Evolutionary conservation across 2,888 invertebrate genomes (phyloP).

Genomic region (Drosophila prolongata): DNA sequence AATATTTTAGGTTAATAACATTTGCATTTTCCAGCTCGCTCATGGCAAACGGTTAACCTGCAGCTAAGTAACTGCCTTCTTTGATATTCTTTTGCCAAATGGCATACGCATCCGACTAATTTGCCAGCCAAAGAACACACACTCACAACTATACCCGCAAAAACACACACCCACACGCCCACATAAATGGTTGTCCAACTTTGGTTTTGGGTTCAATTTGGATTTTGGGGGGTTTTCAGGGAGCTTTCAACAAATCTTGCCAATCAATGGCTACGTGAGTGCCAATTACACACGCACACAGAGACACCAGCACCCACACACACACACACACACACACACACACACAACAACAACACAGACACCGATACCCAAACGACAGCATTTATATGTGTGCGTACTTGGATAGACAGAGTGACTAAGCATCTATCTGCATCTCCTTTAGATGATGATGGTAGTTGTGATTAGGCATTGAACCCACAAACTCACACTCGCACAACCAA

Average conservation of each 20-base stretch:
- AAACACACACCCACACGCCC: neutral
- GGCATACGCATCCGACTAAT: slow-evolving; percentile 31
- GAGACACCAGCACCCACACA: neutral
- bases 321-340: slow-evolving; percentile 3
- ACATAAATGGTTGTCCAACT: slow-evolving; percentile 41
- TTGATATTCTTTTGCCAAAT: slow-evolving; percentile 29
- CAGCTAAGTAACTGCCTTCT: slow-evolving; percentile 10
- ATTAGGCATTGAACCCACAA: slow-evolving; percentile 51
- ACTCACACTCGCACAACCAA: neutral
- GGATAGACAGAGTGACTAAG: slow-evolving; percentile 34
- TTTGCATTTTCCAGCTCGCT: slow-evolving; percentile 2
- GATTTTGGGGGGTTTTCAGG: slow-evolving; percentile 31
- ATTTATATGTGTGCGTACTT: slow-evolving; percentile 28
- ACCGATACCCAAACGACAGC: slow-evolving; percentile 5
- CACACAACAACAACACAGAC: neutral
- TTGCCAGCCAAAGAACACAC: slow-evolving; percentile 21
- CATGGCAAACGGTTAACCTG: slow-evolving; percentile 10
- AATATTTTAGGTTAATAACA: slow-evolving; percentile 6
- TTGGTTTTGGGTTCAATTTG: slow-evolving; percentile 53
- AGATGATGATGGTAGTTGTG: slow-evolving; percentile 43
- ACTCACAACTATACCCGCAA: neutral
- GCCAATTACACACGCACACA: slow-evolving; percentile 48
- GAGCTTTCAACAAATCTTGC: slow-evolving; percentile 54
- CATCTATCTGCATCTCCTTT: slow-evolving; percentile 11
- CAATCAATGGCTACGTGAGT: slow-evolving; percentile 62